phyloP scores from a whole-genome alignment of 2,888 invertebrate species.

The Eudemis profundana region DNA sequence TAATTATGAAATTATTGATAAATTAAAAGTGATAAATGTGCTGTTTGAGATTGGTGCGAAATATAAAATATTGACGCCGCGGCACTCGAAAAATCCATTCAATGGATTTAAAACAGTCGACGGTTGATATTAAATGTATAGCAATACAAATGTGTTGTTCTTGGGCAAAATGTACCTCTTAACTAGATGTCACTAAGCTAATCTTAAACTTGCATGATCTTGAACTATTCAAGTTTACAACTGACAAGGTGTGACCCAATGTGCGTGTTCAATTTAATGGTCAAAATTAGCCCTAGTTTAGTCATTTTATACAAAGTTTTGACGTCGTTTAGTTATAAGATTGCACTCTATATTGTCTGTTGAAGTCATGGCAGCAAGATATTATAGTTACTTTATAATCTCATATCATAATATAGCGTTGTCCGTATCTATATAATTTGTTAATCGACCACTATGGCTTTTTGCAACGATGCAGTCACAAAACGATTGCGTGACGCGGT shows the following conservation, averaged over 20 bases:
- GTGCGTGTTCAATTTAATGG: slow-evolving; percentile 12
- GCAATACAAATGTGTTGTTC: slow-evolving; percentile 10
- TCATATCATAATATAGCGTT: slow-evolving; percentile 23
- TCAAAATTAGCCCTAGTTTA: slow-evolving; percentile 8
- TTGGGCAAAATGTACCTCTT: no score
- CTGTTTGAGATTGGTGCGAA: slow-evolving; percentile 23
- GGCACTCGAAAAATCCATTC: slow-evolving; percentile 24
- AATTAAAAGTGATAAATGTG: slow-evolving; percentile 23
- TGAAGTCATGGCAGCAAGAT: slow-evolving; percentile 26
- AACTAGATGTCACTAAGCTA: no score
- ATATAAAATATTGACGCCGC: slow-evolving; percentile 36
- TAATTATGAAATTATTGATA: neutral
- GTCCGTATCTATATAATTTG: slow-evolving; percentile 11
- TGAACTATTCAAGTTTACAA: slow-evolving; percentile 15
- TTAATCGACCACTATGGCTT: no score
- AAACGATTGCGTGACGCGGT: no score
- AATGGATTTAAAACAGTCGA: slow-evolving; percentile 29
- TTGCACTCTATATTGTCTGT: slow-evolving; percentile 1
- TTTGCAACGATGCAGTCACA: no score
- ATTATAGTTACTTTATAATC: slow-evolving; percentile 25
- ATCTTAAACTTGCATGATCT: slow-evolving; percentile 18
- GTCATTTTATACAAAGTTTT: slow-evolving; percentile 5
- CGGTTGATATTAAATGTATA: slow-evolving; percentile 16
- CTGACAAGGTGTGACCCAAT: slow-evolving; percentile 3
- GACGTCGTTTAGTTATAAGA: slow-evolving; percentile 16